phyloP scores from a whole-genome alignment of 2,797 vertebrate species.

The Triplophysa bombifrons region DNA sequence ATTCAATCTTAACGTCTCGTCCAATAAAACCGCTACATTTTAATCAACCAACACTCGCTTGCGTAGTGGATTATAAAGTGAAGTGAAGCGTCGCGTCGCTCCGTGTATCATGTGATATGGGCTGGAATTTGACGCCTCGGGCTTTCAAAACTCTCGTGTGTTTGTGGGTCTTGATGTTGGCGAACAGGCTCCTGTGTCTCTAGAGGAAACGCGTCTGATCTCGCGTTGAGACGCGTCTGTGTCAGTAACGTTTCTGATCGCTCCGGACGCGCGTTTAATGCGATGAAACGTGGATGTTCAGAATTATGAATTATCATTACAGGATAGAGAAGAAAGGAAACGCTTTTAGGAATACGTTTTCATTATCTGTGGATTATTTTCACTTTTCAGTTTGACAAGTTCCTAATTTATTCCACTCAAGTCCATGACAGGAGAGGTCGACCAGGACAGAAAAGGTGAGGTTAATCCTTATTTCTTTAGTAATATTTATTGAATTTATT shows the following conservation, averaged over 20 bases:
- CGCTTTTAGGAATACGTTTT: slow-evolving; percentile 38
- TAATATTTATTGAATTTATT: not conserved
- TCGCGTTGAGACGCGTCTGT: slow-evolving; percentile 8
- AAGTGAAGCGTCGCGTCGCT: slow-evolving; percentile 36
- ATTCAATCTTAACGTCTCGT: not conserved
- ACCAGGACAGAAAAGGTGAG: slow-evolving; percentile 62
- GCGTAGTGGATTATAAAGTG: slow-evolving; percentile 19
- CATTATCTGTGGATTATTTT: slow-evolving; percentile 56
- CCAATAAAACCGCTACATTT: slow-evolving; percentile 17
- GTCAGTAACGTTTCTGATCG: not conserved
- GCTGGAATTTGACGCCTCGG: slow-evolving; percentile 62
- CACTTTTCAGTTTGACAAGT: slow-evolving; percentile 23
- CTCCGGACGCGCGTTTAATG: slow-evolving; percentile 27
- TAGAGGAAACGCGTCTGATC: slow-evolving; percentile 11
- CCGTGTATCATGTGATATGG: slow-evolving; percentile 57
- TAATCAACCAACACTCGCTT: not conserved
- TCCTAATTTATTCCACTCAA: slow-evolving; percentile 46
- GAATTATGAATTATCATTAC: slow-evolving; percentile 49
- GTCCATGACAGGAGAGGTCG: slow-evolving; percentile 67
- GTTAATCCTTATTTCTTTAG: not conserved
- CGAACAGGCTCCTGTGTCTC: slow-evolving; percentile 48
- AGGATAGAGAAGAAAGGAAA: slow-evolving; percentile 29
- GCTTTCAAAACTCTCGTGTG: slow-evolving; percentile 54
- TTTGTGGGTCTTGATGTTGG: slow-evolving; percentile 57
- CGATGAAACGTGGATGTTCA: slow-evolving; percentile 41